Evolutionary conservation across 1,140 invertebrate genomes (phyloP).

Genomic region (Manduca sexta): DNA sequence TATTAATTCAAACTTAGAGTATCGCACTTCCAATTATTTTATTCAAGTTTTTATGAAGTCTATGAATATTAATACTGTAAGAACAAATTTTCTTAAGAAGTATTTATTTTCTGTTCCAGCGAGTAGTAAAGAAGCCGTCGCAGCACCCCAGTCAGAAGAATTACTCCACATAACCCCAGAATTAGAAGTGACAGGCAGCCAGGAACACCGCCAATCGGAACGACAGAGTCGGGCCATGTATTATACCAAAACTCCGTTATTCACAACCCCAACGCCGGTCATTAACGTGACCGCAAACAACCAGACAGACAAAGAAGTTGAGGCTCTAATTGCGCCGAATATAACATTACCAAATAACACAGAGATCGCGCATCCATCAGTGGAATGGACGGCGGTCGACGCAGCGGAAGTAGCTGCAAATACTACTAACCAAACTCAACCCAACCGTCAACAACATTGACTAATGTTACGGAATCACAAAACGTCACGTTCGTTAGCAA

Average conservation of each 20-base stretch:
- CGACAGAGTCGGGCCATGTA: conserved; percentile 59
- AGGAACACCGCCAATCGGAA: conserved; percentile 32
- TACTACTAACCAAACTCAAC: conserved; percentile 12
- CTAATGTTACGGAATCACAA: conserved; percentile 35
- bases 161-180: conserved; percentile 30
- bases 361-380: conserved; percentile 23
- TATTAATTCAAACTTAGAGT: too few species aligned
- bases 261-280: conserved; percentile 17
- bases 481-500: conserved; percentile 39
- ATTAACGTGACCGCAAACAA: conserved; percentile 25
- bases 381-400: conserved; percentile 43
- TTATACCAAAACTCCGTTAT: conserved; percentile 40
- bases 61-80: too few species aligned
- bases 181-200: conserved; percentile 16
- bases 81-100: background rate
- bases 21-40: too few species aligned
- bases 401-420: conserved; percentile 6
- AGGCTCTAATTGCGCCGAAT: conserved; percentile 4
- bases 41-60: too few species aligned
- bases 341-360: conserved; percentile 21
- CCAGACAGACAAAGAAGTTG: conserved; percentile 15
- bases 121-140: conserved; percentile 35
- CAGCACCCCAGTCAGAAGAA: conserved; percentile 53
- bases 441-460: conserved; percentile 16
- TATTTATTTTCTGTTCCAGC: conserved; percentile 34